Evolutionary conservation across 2,113 vertebrate species (phyloP).

Genomic region (Poeciliopsis turrubarensis): DNA sequence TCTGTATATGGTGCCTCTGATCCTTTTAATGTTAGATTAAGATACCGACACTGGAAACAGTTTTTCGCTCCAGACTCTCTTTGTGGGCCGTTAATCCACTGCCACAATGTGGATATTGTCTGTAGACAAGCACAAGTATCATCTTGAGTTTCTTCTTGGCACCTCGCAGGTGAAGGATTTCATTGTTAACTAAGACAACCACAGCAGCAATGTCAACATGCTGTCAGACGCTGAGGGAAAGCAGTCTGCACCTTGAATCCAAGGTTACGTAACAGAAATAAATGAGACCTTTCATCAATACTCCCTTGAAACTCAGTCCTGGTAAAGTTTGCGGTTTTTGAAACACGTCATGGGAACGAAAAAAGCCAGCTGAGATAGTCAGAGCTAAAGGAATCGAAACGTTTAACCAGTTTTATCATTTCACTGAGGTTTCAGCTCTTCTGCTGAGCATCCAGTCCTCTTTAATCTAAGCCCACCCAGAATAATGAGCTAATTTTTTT

Average conservation of each 20-base stretch:
- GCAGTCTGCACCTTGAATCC: background rate
- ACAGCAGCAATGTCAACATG: constrained; percentile 4
- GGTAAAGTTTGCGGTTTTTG: background rate
- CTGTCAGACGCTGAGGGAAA: constrained; percentile 13
- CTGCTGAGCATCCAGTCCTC: constrained; percentile 10
- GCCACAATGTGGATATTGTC: constrained; percentile 39
- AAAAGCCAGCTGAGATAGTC: constrained; percentile 9
- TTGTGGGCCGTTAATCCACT: constrained; percentile 13
- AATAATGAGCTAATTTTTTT: constrained; percentile 3
- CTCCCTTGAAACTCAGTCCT: constrained; percentile 1
- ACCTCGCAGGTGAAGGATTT: constrained; percentile 1
- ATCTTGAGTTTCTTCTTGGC: constrained; percentile 39
- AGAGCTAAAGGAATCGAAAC: constrained; percentile 9
- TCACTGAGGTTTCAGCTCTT: background rate
- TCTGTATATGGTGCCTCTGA: background rate
- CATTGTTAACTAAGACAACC: background rate
- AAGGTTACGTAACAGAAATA: constrained; percentile 14
- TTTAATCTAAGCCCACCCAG: constrained; percentile 3
- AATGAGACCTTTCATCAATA: background rate
- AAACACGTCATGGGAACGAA: background rate
- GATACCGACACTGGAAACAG: background rate
- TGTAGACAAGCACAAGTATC: constrained; percentile 19
- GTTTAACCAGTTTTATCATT: constrained; percentile 20
- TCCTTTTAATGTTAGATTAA: constrained; percentile 12
- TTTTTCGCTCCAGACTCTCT: constrained; percentile 22